Base-by-base conservation (phyloP, 2,888 invertebrate species). In the Agelastica alni region DNA sequence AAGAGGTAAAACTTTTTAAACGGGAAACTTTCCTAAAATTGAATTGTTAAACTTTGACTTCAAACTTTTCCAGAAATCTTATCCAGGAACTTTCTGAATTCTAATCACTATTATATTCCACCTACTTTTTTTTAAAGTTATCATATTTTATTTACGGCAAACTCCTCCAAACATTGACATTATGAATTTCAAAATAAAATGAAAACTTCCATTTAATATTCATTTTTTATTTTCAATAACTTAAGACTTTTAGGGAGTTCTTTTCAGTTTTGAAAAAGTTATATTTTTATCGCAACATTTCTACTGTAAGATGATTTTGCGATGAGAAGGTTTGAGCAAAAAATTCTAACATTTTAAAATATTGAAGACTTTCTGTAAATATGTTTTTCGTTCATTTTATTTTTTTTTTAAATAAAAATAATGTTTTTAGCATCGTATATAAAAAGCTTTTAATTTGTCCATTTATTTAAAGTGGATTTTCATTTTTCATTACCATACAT, bases 41-140 rank as follows among this genome's bases (percentile, higher is more conserved):
- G 41, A 53, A 42, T 53, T 47, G 42, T 53, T 47, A 53, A 53
- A 46, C 47, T 47, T 47, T 42, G 53, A 53, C 52, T 52, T 39
- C 45, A 12, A 42, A 53, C 36, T 53, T 53, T 26, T 9, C n/a
- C 4, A 26, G 34, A 32, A 52, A 52, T 52, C 46, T 52, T 39
- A 45, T 45, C 45, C 12, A 9, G 26, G 13, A 45, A 39, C 12
- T 36, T 51, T 43, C 20, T 5, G 48, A 30, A 48, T 30, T 30
- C 39, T 48, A 48, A 48, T 48, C 39, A 39, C 48, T 48, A 37
- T 48, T 48, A 48, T 48, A 48, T 47, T 47, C 36, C 17, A 47
- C 36, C 47, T 28, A 47, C 39, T 39, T 36, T 41, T 48, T 48
- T 31, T 48, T 14, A n/a, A 5, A 30, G 18, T 30, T 48, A 47